phyloP scores from a whole-genome alignment of 2,888 invertebrate genomes.

The Rhimphoctona megacephalus region DNA sequence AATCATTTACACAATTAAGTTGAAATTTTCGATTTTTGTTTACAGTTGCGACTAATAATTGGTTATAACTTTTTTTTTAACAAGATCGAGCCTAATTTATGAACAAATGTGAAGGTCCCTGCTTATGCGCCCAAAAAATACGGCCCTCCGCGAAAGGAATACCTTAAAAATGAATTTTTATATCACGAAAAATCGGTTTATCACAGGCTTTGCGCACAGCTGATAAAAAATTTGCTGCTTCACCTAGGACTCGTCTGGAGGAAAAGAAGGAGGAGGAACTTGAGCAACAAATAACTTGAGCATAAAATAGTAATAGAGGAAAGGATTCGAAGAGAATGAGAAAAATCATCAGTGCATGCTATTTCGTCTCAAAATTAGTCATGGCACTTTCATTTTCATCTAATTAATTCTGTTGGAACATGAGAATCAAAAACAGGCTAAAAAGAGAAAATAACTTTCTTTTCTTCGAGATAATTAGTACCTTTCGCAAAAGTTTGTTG shows the following conservation, averaged over 20 bases:
- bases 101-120: too few relatives aligned
- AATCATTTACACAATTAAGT: too few relatives aligned
- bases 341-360: slow-evolving; percentile 29
- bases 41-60: too few relatives aligned
- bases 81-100: too few relatives aligned
- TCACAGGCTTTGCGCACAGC: not conserved
- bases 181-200: not conserved
- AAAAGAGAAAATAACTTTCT: not conserved
- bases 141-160: too few relatives aligned
- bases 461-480: not conserved
- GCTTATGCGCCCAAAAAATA: too few relatives aligned
- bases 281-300: not conserved
- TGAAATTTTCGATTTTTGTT: too few relatives aligned
- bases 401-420: slow-evolving; percentile 16
- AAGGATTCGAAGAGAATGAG: not conserved
- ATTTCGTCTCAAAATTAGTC: slow-evolving; percentile 37
- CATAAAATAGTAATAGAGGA: not conserved
- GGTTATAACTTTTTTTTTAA: too few relatives aligned
- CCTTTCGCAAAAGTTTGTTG: slow-evolving; percentile 47
- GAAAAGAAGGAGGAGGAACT: not conserved
- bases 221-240: not conserved
- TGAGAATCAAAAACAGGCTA: slow-evolving; percentile 1
- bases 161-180: not conserved
- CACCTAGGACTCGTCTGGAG: not conserved
- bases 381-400: slow-evolving; percentile 43